Conservation (phyloP, 2,113 vertebrate species). For the Cephalopterus ornatus region DNA sequence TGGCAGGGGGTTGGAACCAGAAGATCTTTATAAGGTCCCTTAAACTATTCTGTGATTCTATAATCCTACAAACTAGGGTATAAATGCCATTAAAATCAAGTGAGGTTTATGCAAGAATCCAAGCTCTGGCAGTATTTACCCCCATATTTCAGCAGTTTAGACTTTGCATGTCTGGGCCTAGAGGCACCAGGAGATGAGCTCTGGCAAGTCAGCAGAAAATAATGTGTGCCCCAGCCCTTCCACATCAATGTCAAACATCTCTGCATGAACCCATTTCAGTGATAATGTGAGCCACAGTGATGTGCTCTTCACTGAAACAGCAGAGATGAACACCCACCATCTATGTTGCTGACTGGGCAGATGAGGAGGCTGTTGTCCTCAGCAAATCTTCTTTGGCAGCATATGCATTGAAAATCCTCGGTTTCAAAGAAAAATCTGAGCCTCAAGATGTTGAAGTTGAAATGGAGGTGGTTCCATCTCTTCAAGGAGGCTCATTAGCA, state of each 20-base stretch:
- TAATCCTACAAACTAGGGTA: neutral
- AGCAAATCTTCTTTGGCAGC: neutral
- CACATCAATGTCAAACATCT: neutral
- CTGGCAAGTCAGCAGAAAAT: neutral
- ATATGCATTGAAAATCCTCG: neutral
- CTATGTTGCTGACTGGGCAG: neutral
- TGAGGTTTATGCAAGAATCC: neutral
- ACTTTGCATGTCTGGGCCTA: neutral
- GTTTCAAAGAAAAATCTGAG: neutral
- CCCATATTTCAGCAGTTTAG: neutral
- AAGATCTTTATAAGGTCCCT: neutral
- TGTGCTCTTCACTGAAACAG: neutral
- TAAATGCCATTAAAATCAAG: neutral
- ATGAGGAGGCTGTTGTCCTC: neutral
- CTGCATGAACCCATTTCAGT: neutral
- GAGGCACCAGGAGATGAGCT: neutral
- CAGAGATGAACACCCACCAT: neutral
- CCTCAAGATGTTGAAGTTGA: neutral
- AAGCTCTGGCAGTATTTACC: neutral
- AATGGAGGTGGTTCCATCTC: neutral
- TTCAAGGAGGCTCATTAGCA: neutral
- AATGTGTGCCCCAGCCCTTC: neutral
- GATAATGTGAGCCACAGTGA: neutral
- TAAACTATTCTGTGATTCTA: neutral
- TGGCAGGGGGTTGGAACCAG: neutral